phyloP scores from a whole-genome alignment of 2,797 vertebrate species.

The Eulemur albifrons region DNA sequence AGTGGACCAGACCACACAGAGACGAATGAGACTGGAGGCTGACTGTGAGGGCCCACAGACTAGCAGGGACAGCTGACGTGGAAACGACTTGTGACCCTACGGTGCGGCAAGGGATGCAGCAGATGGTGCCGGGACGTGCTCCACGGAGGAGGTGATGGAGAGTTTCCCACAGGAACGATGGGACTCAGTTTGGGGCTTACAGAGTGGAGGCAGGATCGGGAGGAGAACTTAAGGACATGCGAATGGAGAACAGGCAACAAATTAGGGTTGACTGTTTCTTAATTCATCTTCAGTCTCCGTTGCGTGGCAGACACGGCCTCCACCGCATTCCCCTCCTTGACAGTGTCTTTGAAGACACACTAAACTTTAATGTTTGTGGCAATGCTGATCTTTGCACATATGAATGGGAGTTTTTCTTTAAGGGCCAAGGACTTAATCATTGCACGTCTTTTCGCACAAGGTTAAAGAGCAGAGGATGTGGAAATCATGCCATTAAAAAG shows the following conservation, averaged over 20 bases:
- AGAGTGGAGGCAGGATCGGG: background rate
- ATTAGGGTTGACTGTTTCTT: background rate
- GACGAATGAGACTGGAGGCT: background rate
- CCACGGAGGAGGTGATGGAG: background rate
- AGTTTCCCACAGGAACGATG: background rate
- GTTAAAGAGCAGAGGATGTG: background rate
- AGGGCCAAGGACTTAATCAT: background rate
- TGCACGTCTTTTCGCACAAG: background rate
- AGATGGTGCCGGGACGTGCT: background rate
- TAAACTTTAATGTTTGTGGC: background rate
- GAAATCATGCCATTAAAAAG: background rate
- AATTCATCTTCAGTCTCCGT: background rate
- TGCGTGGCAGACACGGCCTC: background rate
- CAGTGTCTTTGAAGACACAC: background rate
- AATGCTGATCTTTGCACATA: background rate
- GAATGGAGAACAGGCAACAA: background rate
- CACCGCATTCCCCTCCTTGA: background rate
- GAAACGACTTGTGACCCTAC: background rate
- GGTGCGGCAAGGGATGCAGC: no score
- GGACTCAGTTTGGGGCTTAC: rapidly evolving
- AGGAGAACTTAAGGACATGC: background rate
- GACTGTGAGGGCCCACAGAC: no score
- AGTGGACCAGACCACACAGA: background rate
- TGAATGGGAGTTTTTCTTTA: background rate
- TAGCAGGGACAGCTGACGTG: no score